phyloP scores from a whole-genome alignment of 2,113 vertebrate genomes.

The Paralichthys olivaceus region DNA sequence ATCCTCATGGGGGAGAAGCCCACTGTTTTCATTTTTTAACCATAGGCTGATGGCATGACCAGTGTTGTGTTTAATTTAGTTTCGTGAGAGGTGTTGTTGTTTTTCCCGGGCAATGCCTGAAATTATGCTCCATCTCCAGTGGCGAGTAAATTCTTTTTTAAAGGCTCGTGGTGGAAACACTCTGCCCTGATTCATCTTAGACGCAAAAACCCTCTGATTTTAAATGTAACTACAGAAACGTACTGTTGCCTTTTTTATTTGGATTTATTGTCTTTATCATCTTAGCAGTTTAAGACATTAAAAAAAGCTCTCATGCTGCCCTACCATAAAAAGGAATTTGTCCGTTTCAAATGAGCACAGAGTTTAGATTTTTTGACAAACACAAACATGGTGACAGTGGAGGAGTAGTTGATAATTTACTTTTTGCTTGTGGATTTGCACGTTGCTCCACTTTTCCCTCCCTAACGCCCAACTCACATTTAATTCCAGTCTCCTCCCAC shows the following conservation, averaged over 20 bases:
- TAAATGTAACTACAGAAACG: background rate
- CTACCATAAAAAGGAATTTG: no score
- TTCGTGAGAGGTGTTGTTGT: constrained; percentile 21
- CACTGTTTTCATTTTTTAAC: constrained; percentile 52
- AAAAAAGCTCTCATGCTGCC: no score
- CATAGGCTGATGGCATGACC: constrained; percentile 5
- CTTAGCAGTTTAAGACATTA: no score
- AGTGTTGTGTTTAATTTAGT: constrained; percentile 37
- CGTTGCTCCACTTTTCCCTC: no score
- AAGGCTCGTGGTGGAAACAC: background rate
- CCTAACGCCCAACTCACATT: no score
- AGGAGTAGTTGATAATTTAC: no score
- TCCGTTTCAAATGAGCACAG: no score
- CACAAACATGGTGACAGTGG: no score
- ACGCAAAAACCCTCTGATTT: background rate
- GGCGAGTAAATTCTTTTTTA: constrained; percentile 12
- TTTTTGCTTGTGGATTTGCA: no score
- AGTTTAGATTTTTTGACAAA: no score
- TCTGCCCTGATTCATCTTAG: constrained; percentile 10
- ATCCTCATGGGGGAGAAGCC: constrained; percentile 33
- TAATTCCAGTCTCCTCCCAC: no score
- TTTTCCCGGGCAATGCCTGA: background rate
- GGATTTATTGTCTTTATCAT: background rate
- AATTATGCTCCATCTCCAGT: constrained; percentile 28
- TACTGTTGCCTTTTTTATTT: background rate